These are phyloP conservation scores for Alviniconcha marisindica DNA, from an alignment of 1,140 invertebrate genomes.

Conservation along the genomic window DNA sequence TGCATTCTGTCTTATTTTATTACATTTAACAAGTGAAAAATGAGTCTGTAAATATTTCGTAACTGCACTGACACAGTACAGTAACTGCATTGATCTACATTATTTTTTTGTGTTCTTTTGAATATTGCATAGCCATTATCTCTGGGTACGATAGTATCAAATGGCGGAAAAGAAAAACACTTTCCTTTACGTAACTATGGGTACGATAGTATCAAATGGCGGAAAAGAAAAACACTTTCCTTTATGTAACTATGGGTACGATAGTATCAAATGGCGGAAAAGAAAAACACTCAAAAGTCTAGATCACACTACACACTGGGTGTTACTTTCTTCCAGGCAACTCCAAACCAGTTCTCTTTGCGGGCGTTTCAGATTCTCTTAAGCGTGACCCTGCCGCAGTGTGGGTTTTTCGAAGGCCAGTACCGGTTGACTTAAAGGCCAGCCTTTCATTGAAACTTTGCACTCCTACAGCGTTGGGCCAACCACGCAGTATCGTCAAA, in stretches of 20 bases:
- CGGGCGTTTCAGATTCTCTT: conserved; percentile 49
- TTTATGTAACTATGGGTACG: conserved; percentile 48
- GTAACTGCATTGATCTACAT: conserved; percentile 27
- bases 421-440: conserved; percentile 48
- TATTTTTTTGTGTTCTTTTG: conserved; percentile 40
- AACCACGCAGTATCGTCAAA: conserved; percentile 59
- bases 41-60: neutral
- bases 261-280: conserved; percentile 25
- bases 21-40: neutral
- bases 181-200: conserved; percentile 55
- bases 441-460: no score
- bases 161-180: conserved; percentile 45
- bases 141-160: conserved; percentile 35
- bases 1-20: neutral
- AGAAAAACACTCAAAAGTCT: conserved; percentile 52
- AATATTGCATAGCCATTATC: conserved; percentile 48
- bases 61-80: no score
- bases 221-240: conserved; percentile 51
- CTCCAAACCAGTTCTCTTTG: conserved; percentile 27
- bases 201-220: conserved; percentile 32
- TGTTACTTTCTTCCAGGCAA: conserved; percentile 27
- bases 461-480: conserved; percentile 59
- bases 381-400: conserved; percentile 54
- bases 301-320: conserved; percentile 53
- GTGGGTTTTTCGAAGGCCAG: conserved; percentile 54